Base-by-base conservation (phyloP, 2,113 vertebrate species). In the Cygnus buccinator region DNA sequence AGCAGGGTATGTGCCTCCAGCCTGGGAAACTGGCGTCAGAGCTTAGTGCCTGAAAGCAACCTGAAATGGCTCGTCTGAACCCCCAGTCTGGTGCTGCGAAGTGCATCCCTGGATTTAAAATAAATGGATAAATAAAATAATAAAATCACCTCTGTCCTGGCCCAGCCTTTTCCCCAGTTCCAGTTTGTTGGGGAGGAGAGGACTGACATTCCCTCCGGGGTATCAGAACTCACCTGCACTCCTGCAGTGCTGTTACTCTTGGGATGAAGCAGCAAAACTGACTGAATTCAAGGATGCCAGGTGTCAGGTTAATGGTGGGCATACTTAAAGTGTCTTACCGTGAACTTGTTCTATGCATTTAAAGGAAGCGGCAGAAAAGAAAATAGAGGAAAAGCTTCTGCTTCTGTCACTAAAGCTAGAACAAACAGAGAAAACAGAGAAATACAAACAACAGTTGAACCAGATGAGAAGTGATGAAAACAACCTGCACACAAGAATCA, bases 331-430 rank as follows among this genome's bases (percentile, higher is more conserved):
- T 19, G 7, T n/a, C 44, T 65, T 35, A 46, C 33, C 20, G 6
- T 48, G 50, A 58, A 39, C 25, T 3, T 65, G 4, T 88, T 37
- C 33, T 52, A 13, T 14, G 55, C 79, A 72, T 90, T 97, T 89
- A 92, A 85, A 99, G 98, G 96, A 97, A 66, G 89, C 96, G 54
- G 68, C 92, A 70, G 98, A 98, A 88, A 96, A 95, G 41, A 97
- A 91, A 94, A 93, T 95, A 37, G 94, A 98, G 80, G 97, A 98
- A 75, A 97, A 94, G 70, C 62, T 98, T 29, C 41, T 82, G 16
- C 92, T 96, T 37, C 92, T 98, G 78, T 97, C 97, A 33, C 92
- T 91, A 67, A 97, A 96, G 61, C 35, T 98, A 81, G 98, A 98
- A 86, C 96, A 90, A 65, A 78, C 77, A 28, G 96, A 98, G 77